These are phyloP conservation scores for Sepioteuthis lessoniana DNA, from an alignment of 2,888 invertebrate species.

Conservation along the genomic window DNA sequence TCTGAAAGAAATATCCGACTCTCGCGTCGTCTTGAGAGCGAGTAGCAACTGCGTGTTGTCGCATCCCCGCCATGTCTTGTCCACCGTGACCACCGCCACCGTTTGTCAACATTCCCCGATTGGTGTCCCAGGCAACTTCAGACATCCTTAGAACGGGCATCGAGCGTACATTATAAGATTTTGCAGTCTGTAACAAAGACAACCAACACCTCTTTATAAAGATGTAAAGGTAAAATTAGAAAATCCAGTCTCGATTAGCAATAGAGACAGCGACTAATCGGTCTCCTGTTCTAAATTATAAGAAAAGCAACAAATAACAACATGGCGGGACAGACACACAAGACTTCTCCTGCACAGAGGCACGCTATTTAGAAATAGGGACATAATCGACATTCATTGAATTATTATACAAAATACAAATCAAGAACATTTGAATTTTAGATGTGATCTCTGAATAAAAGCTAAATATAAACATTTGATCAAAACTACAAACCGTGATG, in stretches of 20 bases:
- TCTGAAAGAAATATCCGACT: constrained; percentile 92
- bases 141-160: constrained; percentile 73
- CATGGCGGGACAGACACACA: constrained; percentile 54
- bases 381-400: not conserved
- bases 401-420: constrained; percentile 24
- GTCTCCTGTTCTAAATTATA: constrained; percentile 36
- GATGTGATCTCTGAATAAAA: not conserved
- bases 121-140: constrained; percentile 73
- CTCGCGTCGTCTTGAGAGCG: constrained; percentile 89
- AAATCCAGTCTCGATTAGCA: not conserved
- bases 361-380: not conserved
- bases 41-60: constrained; percentile 60
- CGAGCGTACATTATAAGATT: constrained; percentile 63
- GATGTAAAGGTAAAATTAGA: no score
- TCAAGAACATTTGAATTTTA: constrained; percentile 17
- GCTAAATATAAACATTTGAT: constrained; percentile 36
- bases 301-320: constrained; percentile 52
- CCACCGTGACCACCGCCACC: constrained; percentile 51
- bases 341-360: not conserved
- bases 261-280: not conserved
- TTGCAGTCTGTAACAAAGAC: constrained; percentile 53
- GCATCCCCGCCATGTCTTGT: constrained; percentile 66
- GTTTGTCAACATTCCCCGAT: constrained; percentile 65
- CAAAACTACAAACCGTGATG: constrained; percentile 63
- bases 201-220: constrained; percentile 50